Base-by-base conservation (phyloP, 92 coral and sea anemone genomes). In the Heteractis magnifica region DNA sequence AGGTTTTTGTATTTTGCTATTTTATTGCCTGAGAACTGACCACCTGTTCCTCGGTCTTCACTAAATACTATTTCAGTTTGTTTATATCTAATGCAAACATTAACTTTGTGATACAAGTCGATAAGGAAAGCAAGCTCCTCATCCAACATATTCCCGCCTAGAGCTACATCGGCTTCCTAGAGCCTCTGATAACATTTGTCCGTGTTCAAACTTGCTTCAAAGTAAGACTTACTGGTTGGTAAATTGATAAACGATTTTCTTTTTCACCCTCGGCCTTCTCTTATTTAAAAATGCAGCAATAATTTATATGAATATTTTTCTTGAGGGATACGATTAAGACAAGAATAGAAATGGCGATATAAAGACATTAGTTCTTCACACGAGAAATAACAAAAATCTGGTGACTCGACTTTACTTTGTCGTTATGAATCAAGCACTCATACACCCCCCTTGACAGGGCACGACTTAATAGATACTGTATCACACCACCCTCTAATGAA, bases 61-160 rank as follows among this genome's bases (percentile, higher is more conserved):
- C 83, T 88, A 93, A 93, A 89, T 94, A 93, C 88, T 51, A 72
- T 65, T 49, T 87, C 86, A 65, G 86, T 77, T 88, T 92, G 92
- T 91, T 89, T 91, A 92, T 91, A 89, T 77, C 84, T 89, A 85
- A 87, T 83, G 90, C 93, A 93, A 93, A 93, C 95, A 91, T 84
- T 76, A 34, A 58, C 64, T 79, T 74, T 82, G 75, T 78, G 88
- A 85, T 60, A 88, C 98, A 86, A 87, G 83, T 93, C 87, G 75
- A 76, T 84, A 77, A 15, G 50, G 5, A 58, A 12, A 58, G 64
- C 64, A 58, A 44, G 55, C 77, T 68, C n/a, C 1, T 34, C 23
- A 18, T 23, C 20, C 9, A 82, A 20, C 53, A 72, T 21, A 19
- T 68, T 75, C 72, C 86, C 86, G 86, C 79, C 48, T 65, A 51